Percentiles rank a stretch among this genome's conserved stretches.
phyloP scores from a whole-genome alignment of 2,888 invertebrate genomes.

The Cosmia pyralina region DNA sequence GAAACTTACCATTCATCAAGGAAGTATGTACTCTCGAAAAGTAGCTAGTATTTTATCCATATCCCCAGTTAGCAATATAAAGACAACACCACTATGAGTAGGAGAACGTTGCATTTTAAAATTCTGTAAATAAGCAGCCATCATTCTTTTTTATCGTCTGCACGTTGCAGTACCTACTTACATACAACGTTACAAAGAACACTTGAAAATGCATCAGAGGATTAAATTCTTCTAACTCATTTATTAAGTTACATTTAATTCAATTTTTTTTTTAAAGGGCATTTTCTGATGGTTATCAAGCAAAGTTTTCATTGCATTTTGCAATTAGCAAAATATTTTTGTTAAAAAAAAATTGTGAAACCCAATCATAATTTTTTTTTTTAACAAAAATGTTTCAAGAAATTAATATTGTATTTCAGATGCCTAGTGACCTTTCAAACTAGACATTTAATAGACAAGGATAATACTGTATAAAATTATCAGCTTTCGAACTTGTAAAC shows the following conservation, averaged over 20 bases:
- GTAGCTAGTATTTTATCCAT: constrained; percentile 4
- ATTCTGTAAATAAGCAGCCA: constrained; percentile 33
- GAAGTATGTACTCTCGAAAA: background rate
- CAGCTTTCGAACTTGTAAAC: constrained; percentile 17
- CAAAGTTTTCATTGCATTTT: background rate
- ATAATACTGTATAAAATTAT: constrained; percentile 7
- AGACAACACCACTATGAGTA: constrained; percentile 20
- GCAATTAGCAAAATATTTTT: background rate
- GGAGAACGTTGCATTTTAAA: constrained; percentile 33
- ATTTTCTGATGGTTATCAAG: no score
- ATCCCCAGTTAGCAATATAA: constrained; percentile 31
- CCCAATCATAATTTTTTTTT: no score
- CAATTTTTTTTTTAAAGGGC: no score
- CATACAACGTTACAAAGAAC: constrained; percentile 15
- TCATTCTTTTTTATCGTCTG: constrained; percentile 50
- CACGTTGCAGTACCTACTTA: constrained; percentile 20
- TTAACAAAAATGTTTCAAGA: no score
- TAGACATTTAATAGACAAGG: background rate
- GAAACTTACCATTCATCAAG: background rate
- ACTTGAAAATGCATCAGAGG: constrained; percentile 34
- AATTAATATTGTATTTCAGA: constrained; percentile 5
- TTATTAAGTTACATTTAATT: background rate
- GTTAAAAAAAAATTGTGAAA: background rate
- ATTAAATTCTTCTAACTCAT: constrained; percentile 15
- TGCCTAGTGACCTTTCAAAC: constrained; percentile 5